Base-by-base conservation (phyloP, 2,888 invertebrate species). In the Hermodice carunculata region DNA sequence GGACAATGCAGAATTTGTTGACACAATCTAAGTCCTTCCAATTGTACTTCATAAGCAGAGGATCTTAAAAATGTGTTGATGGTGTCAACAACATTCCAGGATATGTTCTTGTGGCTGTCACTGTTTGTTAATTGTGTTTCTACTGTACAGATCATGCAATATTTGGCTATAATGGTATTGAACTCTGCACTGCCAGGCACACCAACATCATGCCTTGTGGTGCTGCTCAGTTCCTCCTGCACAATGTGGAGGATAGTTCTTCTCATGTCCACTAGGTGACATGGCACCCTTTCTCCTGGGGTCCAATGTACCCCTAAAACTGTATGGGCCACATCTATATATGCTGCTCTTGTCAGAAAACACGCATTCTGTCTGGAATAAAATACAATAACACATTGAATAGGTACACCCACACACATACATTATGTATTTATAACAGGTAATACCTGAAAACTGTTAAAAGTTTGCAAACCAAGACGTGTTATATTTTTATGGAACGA, bases 171-270 rank as follows among this genome's bases (percentile, higher is more conserved):
- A 5, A n/a, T 32, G 24, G 52, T 40, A 2, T 4, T 26, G 61
- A 34, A 61, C 32, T 61, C 52, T 8, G 61, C 32, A 2, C 42
- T 31, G 1, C 52, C 52, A 2, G 61, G 61, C 1, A 44, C 43
- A 1, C 19, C 26, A 5, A 28, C 43, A 17, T 1, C 5, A n/a
- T 11, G 32, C 17, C 48, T 22, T 24, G 14, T 19, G 4, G 26
- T 11, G 5, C 6, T 31, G 28, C 2, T n/a, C 26, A 44, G 31
- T 24, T 31, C 48, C 40, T 29, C 42, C 40, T 11, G 24, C 28
- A 0, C 31, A 26, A 29, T 44, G 28, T 8, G 48, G 40, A 8
- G 28, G 6, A 58, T 28, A 4, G 3, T 46, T 17, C 17, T 28
- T 28, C 14, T 28, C 46, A 46, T 24, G 28, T 46, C 26, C 14